A percentile compares a stretch with the other conserved stretches of the same genome.
Conservation (phyloP, 2,797 vertebrate species). For the Anisognathus igniventris region DNA sequence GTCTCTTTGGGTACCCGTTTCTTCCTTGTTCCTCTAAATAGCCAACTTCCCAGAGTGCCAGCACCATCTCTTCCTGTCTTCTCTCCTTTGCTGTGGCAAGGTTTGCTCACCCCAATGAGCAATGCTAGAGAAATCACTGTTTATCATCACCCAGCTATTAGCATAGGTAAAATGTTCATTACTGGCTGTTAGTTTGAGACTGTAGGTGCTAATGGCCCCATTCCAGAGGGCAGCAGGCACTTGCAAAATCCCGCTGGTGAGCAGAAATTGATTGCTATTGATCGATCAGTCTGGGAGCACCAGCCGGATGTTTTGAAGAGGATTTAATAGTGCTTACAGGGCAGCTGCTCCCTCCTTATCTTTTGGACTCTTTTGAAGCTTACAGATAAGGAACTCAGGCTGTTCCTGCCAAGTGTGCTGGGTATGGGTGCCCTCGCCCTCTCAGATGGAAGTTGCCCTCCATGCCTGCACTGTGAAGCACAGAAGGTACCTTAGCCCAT, state of each 20-base stretch:
- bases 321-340: background rate
- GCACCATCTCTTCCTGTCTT: background rate
- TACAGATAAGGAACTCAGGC: background rate
- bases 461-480: background rate
- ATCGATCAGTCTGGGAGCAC: conserved; percentile 9
- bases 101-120: background rate
- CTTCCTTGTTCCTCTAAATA: background rate
- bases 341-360: background rate
- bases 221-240: background rate
- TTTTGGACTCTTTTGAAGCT: background rate
- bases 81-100: background rate
- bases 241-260: background rate
- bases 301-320: background rate
- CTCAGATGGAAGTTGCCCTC: background rate
- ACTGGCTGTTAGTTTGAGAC: conserved; percentile 22
- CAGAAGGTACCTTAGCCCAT: background rate
- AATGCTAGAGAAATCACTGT: background rate
- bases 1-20: background rate
- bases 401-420: background rate
- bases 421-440: accelerated
- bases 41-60: background rate
- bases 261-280: conserved; percentile 11
- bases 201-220: conserved; percentile 48
- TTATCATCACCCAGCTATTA: conserved; percentile 2
- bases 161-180: conserved; percentile 38